Evolutionary conservation across 2,797 vertebrate species (phyloP).

Genomic region (Gadopsis marmoratus): DNA sequence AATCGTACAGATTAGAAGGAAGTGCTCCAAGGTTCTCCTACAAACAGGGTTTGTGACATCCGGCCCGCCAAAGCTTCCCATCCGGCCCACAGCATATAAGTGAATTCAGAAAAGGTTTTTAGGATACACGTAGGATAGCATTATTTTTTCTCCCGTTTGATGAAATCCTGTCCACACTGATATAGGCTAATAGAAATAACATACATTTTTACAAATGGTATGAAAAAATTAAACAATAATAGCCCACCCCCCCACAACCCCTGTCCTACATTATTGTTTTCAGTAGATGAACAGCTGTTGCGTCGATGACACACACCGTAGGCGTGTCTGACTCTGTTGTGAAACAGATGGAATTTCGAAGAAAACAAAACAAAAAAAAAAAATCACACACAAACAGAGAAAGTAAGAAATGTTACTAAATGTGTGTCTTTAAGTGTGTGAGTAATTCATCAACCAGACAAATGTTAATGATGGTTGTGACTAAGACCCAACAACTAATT

Average conservation of each 20-base stretch:
- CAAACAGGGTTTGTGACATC: too few species aligned
- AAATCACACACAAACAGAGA: constrained; percentile 3
- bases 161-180: too few species aligned
- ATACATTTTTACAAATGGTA: too few species aligned
- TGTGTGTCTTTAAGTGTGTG: constrained; percentile 18
- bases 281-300: constrained; percentile 59
- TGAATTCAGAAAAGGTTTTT: too few species aligned
- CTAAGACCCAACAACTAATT: background rate
- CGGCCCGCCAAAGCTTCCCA: too few species aligned
- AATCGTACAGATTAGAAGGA: constrained; percentile 1
- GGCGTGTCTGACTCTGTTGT: constrained; percentile 24
- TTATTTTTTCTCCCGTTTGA: too few species aligned
- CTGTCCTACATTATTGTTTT: constrained; percentile 15
- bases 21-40: constrained; percentile 28
- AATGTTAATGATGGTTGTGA: background rate
- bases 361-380: too few species aligned
- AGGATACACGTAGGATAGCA: too few species aligned
- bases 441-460: constrained; percentile 1
- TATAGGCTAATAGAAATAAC: too few species aligned
- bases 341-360: constrained; percentile 60
- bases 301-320: constrained; percentile 46
- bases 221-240: too few species aligned
- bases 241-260: too few species aligned
- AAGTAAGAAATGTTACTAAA: constrained; percentile 12
- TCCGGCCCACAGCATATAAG: too few species aligned